Evolutionary conservation across 2,797 vertebrate genomes (phyloP), one percentile per base, ranked within the genome.

Genomic region (Garrulus glandarius): DNA sequence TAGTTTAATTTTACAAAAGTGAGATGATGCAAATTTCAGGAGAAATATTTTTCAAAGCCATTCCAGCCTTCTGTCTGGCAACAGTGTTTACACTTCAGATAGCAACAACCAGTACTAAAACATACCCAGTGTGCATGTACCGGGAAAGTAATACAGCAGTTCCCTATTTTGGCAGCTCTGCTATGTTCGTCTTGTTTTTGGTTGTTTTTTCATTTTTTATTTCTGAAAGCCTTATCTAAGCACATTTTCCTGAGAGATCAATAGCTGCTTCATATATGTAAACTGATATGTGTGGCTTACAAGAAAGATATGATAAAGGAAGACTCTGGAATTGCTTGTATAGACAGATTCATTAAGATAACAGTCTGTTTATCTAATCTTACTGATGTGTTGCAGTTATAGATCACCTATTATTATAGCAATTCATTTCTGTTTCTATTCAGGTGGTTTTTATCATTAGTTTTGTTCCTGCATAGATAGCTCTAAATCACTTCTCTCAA

Each of bases 331-430:
- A 84, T 39, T 92, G 67, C 84, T 80, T 85, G 81, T 92, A 85
- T n/a, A 52, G 89, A 89, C 64, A 93, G 84, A 91, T 89, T 77
- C 69, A 87, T 96, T 92, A 92, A 85, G 84, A 76, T 88, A 93
- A 87, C 53, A 63, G 53, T 67, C 74, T 91, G 52, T 82, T 93
- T 93, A 84, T 93, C 71, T 95, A 49, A 77, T 64, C 79, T 93
- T 87, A 95, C 68, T 64, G 88, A 64, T 89, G 65, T 87, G 30
- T 46, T 92, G 61, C 49, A 75, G 75, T 89, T 92, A 85, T 50
- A 87, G 60, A 94, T 89, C 84, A 71, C 47, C 36, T 81, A 24
- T 72, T 92, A 78, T 77, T 89, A 65, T 10, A 79, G 85, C 47
- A 92, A 76, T 88, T 88, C 5, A 72, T 94, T 94, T 86, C 56